Evolutionary conservation across 2,797 vertebrate species (phyloP).

Genomic region (Manis pentadactyla): DNA sequence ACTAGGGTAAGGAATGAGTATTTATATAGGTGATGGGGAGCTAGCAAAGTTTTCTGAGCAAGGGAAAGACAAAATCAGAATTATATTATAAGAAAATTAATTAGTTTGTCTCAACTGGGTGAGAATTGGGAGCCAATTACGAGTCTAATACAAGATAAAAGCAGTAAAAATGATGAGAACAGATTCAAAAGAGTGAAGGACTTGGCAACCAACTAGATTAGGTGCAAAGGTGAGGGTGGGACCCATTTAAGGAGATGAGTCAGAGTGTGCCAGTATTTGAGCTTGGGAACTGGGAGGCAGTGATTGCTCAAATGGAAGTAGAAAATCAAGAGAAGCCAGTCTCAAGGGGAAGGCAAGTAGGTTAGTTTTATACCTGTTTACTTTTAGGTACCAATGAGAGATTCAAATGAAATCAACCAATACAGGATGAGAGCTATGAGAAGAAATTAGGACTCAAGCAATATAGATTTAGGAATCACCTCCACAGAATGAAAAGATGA

Average conservation of each 20-base stretch:
- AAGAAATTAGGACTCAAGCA: constrained; percentile 23
- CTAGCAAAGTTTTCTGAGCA: constrained; percentile 41
- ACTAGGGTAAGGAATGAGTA: not conserved
- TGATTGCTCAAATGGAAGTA: constrained; percentile 9
- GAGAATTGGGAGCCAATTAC: constrained; percentile 20
- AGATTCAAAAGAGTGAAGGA: constrained; percentile 4
- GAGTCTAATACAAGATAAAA: not conserved
- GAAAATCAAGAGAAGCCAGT: constrained; percentile 52
- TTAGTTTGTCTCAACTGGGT: constrained; percentile 39
- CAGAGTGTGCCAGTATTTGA: not conserved
- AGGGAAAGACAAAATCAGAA: constrained; percentile 29
- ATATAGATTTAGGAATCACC: not conserved
- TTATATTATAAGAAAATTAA: constrained; percentile 6
- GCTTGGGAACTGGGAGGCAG: not conserved
- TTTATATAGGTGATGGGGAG: not conserved
- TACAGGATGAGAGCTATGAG: not conserved
- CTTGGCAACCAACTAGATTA: constrained; percentile 25
- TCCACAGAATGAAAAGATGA: not conserved
- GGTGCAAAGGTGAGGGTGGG: constrained; percentile 15
- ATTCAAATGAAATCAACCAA: not conserved
- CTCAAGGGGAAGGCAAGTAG: not conserved
- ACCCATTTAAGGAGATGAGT: constrained; percentile 35
- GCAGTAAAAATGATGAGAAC: not conserved
- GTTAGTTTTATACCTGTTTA: constrained; percentile 26
- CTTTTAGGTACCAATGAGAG: constrained; percentile 47